Evolutionary conservation across 2,888 invertebrate genomes (phyloP), one percentile per base, ranked within the genome.

Genomic region (Scaptomyza cyrtandrae): DNA sequence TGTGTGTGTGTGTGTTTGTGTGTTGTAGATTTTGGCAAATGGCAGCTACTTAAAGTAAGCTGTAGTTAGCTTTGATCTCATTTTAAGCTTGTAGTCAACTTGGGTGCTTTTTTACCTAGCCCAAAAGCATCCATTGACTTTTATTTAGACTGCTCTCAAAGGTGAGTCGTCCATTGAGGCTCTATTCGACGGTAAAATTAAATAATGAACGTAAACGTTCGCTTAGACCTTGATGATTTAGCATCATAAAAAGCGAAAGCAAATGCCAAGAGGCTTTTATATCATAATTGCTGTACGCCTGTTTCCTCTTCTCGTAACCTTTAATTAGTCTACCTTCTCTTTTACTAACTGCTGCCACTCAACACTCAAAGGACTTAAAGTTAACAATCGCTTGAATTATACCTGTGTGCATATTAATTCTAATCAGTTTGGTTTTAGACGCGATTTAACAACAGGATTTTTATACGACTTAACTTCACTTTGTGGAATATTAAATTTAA

Each of bases 131-230:
- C 56, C 43, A 62, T 80, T 80, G 59, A 65, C 55, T 69, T 66
- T 73, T 72, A 50, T 27, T 43, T 62, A 43, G 74, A 78, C 69
- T 58, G 66, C 65, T 77, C 84, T 84, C 81, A 14, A 33, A 50
- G 37, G 75, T 53, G 27, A 48, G 37, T 16, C n/a, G 48, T 24
- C 14, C 24, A 52, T 41, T 58, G 33, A 24, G 59, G 45, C 24
- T 37, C 13, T 52, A 37, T 54, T 39, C 24, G 24, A 24, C 24
- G 14, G 37, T 35, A 14, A 31, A 60, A 52, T 55, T 44, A 72
- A 65, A 64, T 74, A 71, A 72, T 64, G 46, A 71, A 77, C 50
- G 59, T 53, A 73, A 71, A 59, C 43, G 24, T 41, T 35, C 35
- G 37, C 43, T 33, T 10, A 44, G 48, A 37, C 37, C 3, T n/a